phyloP scores from a whole-genome alignment of 2,113 vertebrate species.

The Coptodon rendalli region DNA sequence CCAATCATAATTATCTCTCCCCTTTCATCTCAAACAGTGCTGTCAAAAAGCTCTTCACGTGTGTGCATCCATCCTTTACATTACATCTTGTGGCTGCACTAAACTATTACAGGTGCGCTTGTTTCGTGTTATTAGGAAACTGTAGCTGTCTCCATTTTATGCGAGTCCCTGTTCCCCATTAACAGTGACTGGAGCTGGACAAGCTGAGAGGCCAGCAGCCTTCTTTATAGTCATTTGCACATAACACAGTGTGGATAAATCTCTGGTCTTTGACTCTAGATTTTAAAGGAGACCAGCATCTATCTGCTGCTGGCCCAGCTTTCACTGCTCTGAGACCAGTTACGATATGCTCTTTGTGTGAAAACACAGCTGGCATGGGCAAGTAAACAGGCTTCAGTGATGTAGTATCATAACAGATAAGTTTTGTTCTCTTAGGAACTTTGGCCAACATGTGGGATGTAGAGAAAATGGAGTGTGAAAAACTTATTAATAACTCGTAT shows the following conservation, averaged over 20 bases:
- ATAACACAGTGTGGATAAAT: not conserved
- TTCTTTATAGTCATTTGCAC: not conserved
- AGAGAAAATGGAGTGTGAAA: not conserved
- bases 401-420: not conserved
- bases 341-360: not conserved
- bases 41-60: not conserved
- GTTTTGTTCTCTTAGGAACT: not conserved
- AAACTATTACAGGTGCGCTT: not conserved
- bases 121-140: not conserved
- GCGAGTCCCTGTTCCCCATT: rapidly evolving
- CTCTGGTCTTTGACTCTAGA: not conserved
- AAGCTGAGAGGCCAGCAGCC: not conserved
- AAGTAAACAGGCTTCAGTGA: not conserved
- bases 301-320: not conserved
- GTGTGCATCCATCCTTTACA: not conserved
- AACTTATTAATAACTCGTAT: not conserved
- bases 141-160: not conserved
- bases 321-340: not conserved
- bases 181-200: not conserved
- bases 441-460: not conserved
- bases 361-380: not conserved
- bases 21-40: not conserved
- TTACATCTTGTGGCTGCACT: not conserved
- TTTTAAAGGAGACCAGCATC: not conserved
- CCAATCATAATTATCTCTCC: not conserved